Evolutionary conservation across 1,140 invertebrate genomes (phyloP), one percentile per base, ranked within the genome.

Genomic region (Caenorhabditis remanei): DNA sequence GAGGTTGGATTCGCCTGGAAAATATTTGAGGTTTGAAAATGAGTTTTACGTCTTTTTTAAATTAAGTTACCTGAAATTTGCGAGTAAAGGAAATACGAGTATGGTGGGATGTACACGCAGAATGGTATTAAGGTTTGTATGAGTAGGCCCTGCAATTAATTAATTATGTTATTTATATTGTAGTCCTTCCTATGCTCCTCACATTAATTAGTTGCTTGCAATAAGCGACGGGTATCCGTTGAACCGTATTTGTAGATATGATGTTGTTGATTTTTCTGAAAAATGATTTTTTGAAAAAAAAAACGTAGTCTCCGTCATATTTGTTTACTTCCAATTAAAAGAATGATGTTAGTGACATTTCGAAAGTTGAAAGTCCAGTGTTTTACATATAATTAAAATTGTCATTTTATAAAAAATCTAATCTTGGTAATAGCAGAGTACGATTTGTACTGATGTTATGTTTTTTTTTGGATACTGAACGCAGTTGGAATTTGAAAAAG

Each of bases 171-270:
- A 5, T 58, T 58, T 21, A n/a, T 19, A 1, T n/a, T 58, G 1
- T 58, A 58, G 13, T 58, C 19, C 16, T 8, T 11, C 2, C 2
- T 11, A n/a, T 5, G 8, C 8, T n/a, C 3, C 19, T 71, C 19
- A 71, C 67, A 71, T 71, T 71, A 7, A 71, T n/a, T 13, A 71
- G 24, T 46, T 71, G 67, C n/a, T 48, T 71, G n/a, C 67, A 71
- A n/a, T 71, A 71, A 32, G 67, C 67, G 19, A 71, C 67, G 4
- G 67, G 67, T 46, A 71, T 71, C 11, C 67, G 67, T 46, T 71
- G 67, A 19, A 19, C 19, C 19, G 67, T 71, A 19, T 71, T 71
- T 48, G 43, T n/a, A 5, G 67, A 46, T 6, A 71, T 43, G 19
- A 71, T 46, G 3, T n/a, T 71, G 43, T n/a, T 71, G 40, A 71